These are phyloP conservation scores for Mormyrops boulengeri DNA, from an alignment of 2,797 vertebrate genomes.

Conservation along the genomic window DNA sequence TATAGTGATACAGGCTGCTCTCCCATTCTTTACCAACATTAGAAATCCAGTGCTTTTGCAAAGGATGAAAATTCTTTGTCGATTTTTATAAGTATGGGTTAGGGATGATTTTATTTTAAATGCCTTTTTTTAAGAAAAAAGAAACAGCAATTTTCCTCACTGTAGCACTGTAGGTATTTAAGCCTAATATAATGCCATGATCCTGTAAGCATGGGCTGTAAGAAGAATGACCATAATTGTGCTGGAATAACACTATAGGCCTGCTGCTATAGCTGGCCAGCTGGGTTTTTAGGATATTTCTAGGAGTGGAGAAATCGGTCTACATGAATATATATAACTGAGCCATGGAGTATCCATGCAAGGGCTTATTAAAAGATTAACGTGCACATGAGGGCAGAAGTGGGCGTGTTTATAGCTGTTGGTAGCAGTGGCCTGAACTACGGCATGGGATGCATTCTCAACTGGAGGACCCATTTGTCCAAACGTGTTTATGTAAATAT, in stretches of 20 bases:
- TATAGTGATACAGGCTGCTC: conserved; percentile 49
- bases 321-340: conserved; percentile 21
- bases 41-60: conserved; percentile 26
- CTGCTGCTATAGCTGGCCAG: not conserved
- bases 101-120: conserved; percentile 20
- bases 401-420: conserved; percentile 9
- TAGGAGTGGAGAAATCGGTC: not conserved
- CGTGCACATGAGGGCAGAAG: not conserved
- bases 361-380: conserved; percentile 22
- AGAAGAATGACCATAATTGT: conserved; percentile 1
- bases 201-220: conserved; percentile 21
- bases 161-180: not conserved
- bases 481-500: not conserved
- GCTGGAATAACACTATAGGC: not conserved
- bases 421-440: not conserved
- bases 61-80: not conserved
- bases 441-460: not conserved
- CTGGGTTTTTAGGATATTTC: conserved; percentile 11
- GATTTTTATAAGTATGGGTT: not conserved
- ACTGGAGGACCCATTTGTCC: conserved; percentile 7
- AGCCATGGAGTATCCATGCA: conserved; percentile 14
- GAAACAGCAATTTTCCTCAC: not conserved
- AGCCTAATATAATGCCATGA: not conserved
- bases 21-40: conserved; percentile 33
- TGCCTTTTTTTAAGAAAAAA: not conserved